These are phyloP conservation scores for Scotopteryx bipunctaria DNA, from an alignment of 2,888 invertebrate genomes.

Conservation along the genomic window DNA sequence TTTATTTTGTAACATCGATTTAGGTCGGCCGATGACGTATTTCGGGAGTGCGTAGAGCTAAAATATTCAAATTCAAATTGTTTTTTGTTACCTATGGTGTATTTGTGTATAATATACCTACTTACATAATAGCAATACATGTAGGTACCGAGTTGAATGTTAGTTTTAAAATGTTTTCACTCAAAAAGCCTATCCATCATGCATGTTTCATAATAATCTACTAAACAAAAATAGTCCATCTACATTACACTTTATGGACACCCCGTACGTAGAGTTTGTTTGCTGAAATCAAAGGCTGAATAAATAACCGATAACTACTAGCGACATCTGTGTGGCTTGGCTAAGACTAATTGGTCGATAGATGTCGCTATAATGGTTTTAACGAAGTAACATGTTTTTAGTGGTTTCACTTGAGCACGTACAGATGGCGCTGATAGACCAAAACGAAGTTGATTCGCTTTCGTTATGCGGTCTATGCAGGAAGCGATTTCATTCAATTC, in stretches of 20 bases:
- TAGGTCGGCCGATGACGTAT: slow-evolving; percentile 48
- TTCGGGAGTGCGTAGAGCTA: slow-evolving; percentile 2
- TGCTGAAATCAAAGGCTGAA: background rate
- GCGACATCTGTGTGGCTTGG: slow-evolving; percentile 3
- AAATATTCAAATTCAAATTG: background rate
- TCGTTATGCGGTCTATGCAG: too few species aligned
- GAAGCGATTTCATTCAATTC: too few species aligned
- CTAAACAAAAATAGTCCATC: too few species aligned
- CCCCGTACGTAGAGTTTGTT: too few species aligned
- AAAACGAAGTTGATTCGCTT: too few species aligned
- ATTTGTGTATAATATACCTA: too few species aligned
- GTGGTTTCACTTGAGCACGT: background rate
- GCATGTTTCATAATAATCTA: too few species aligned
- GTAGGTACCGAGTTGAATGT: background rate
- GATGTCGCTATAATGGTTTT: background rate
- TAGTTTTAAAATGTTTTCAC: too few species aligned
- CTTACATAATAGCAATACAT: too few species aligned
- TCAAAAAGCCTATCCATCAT: too few species aligned
- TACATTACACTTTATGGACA: background rate
- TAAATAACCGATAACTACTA: slow-evolving; percentile 1
- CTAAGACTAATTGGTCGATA: background rate
- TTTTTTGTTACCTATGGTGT: too few species aligned
- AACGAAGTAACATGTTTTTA: too few species aligned
- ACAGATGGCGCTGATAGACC: background rate
- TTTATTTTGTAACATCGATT: slow-evolving; percentile 52